phyloP scores from a whole-genome alignment of 1,140 invertebrate genomes.

The Eubasilissa regina region DNA sequence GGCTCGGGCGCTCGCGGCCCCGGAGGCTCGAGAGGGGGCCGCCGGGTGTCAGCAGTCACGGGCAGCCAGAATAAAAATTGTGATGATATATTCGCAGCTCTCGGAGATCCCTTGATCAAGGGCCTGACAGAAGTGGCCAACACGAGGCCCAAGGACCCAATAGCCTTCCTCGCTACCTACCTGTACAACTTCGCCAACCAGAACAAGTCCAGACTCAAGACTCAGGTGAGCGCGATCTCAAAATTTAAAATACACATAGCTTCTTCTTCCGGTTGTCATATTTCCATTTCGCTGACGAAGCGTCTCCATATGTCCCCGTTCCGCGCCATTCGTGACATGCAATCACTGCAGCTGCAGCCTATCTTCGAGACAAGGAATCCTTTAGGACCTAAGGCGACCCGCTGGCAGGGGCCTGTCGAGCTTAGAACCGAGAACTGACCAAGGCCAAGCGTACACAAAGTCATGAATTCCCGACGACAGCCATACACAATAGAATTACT shows the following conservation, averaged over 20 bases:
- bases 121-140: slow-evolving; percentile 89
- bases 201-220: slow-evolving; percentile 61
- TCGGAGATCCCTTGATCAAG: slow-evolving; percentile 90
- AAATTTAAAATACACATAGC: not conserved
- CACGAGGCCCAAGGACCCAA: slow-evolving; percentile 85
- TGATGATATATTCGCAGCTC: slow-evolving; percentile 75
- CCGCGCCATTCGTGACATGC: too few species aligned
- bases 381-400: too few species aligned
- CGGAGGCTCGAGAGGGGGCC: too few species aligned
- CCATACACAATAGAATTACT: too few species aligned
- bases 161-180: slow-evolving; percentile 86
- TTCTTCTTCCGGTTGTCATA: not conserved
- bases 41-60: not conserved
- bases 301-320: too few species aligned
- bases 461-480: too few species aligned
- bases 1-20: too few species aligned
- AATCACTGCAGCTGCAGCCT: too few species aligned
- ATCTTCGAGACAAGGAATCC: too few species aligned
- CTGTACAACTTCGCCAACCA: slow-evolving; percentile 82
- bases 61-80: not conserved
- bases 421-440: too few species aligned
- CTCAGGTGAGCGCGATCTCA: slow-evolving; percentile 42
- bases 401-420: too few species aligned
- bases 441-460: too few species aligned
- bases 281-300: not conserved